Evolutionary conservation across 2,797 vertebrate genomes (phyloP).

Genomic region (Malacoctenus gilli): DNA sequence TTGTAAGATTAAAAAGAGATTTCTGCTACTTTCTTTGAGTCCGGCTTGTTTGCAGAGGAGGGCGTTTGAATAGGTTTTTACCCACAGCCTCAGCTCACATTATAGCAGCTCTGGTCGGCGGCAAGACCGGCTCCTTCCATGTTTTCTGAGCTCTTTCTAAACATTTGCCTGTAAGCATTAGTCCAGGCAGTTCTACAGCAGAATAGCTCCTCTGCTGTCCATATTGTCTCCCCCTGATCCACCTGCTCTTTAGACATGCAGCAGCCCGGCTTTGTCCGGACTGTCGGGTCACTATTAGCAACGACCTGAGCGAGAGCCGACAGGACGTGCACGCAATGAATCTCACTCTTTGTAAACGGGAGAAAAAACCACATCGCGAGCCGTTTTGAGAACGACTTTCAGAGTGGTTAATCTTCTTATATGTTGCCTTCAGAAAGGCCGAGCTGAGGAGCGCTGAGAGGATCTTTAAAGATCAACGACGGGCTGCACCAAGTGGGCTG

Average conservation of each 20-base stretch:
- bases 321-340: background rate
- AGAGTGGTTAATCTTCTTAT: slow-evolving; percentile 57
- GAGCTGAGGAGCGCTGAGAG: background rate
- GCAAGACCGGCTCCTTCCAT: slow-evolving; percentile 21
- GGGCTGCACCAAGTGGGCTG: background rate
- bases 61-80: no score
- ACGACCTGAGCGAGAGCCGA: background rate
- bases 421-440: slow-evolving; percentile 14
- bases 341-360: slow-evolving; percentile 24
- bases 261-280: slow-evolving; percentile 52
- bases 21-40: no score
- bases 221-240: slow-evolving; percentile 59
- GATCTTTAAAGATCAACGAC: slow-evolving; percentile 16
- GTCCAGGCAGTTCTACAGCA: slow-evolving; percentile 68
- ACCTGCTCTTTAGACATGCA: slow-evolving; percentile 58
- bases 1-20: no score
- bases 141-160: slow-evolving; percentile 51
- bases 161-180: slow-evolving; percentile 47
- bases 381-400: slow-evolving; percentile 52
- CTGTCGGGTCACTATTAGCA: slow-evolving; percentile 2
- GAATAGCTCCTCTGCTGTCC: no score
- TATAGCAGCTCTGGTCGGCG: slow-evolving; percentile 24
- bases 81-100: slow-evolving; percentile 10
- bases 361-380: background rate
- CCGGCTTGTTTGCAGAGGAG: no score